Base-by-base conservation (phyloP, 2,888 invertebrate species). In the Oscheius sp. region DNA sequence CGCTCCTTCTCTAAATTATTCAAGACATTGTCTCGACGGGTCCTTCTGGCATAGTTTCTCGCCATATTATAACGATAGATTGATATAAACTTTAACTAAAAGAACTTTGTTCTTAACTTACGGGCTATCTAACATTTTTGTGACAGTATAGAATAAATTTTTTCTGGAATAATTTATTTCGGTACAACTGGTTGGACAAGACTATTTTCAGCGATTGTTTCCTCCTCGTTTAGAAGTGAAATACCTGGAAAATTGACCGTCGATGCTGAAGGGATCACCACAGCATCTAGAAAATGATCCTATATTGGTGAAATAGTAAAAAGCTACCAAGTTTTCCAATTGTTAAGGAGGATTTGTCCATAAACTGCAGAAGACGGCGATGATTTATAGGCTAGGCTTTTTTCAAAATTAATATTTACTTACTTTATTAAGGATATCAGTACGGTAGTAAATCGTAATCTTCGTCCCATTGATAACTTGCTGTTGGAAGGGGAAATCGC, bases 291-390 rank as follows among this genome's bases (percentile, higher is more conserved):
- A 53, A 20, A 4, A 42, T 29, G 8, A 55, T 34, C 31, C n/a
- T 20, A 4, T 27, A 33, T 29, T 29, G 15, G n/a, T 33, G 31
- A 34, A 10, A 10, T 23, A 20, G 48, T n/a, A n/a, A n/a, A n/a
- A n/a, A n/a, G n/a, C n/a, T 27, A 66, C 66, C 66, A 12, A 66
- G 34, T 31, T 66, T 66, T 27, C 66, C 66, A 17, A 66, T 55
- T 6, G 53, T 29, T 23, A 17, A 27, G 1, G 66, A 66, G 0
- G 66, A 55, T 29, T 66, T 66, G 31, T 66, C 66, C 66, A 66
- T 66, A 20, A 66, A 66, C 20, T 66, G 66, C 25, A 31, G 27
- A 12, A 66, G 17, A 3, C 57, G 39, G 4, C 42, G 63, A 15
- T 37, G 25, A n/a, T n/a, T n/a, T n/a, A n/a, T n/a, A n/a, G n/a